phyloP scores from a whole-genome alignment of 2,888 invertebrate species.

The Pardosa pseudoannulata region DNA sequence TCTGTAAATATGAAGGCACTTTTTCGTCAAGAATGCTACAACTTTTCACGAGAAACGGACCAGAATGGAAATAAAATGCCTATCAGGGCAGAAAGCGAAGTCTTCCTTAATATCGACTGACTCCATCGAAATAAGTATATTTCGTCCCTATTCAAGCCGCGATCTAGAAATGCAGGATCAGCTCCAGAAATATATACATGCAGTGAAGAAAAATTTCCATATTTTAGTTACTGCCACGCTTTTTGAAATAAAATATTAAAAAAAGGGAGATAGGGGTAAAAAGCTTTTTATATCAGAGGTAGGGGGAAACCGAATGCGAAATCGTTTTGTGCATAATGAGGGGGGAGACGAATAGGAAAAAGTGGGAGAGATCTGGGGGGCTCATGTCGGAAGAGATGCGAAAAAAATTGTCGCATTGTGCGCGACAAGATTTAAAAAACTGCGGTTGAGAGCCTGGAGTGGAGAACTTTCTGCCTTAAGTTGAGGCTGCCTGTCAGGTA shows the following conservation, averaged over 20 bases:
- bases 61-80: conserved; percentile 28
- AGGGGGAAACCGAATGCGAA: conserved; percentile 22
- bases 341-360: conserved; percentile 13
- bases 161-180: conserved; percentile 50
- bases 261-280: conserved; percentile 28
- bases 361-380: conserved; percentile 8
- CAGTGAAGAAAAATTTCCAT: conserved; percentile 54
- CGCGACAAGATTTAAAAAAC: not conserved
- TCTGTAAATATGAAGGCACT: not conserved
- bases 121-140: conserved; percentile 34
- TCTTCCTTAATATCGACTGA: conserved; percentile 9
- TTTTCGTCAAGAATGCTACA: not conserved
- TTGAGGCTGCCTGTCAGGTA: not conserved
- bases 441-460: conserved; percentile 39
- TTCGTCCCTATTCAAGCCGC: conserved; percentile 30
- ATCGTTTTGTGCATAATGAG: conserved; percentile 19
- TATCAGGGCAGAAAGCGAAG: conserved; percentile 24
- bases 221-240: conserved; percentile 62
- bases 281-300: conserved; percentile 33
- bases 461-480: conserved; percentile 16
- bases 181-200: conserved; percentile 27
- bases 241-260: conserved; percentile 57
- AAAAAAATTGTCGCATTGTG: conserved; percentile 17
- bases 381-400: not conserved
- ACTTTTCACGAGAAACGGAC: not conserved